These are phyloP conservation scores for Catostylus mosaicus DNA, from an alignment of 30 jellyfish, hydroid and myxozoan species.

Conservation along the genomic window DNA sequence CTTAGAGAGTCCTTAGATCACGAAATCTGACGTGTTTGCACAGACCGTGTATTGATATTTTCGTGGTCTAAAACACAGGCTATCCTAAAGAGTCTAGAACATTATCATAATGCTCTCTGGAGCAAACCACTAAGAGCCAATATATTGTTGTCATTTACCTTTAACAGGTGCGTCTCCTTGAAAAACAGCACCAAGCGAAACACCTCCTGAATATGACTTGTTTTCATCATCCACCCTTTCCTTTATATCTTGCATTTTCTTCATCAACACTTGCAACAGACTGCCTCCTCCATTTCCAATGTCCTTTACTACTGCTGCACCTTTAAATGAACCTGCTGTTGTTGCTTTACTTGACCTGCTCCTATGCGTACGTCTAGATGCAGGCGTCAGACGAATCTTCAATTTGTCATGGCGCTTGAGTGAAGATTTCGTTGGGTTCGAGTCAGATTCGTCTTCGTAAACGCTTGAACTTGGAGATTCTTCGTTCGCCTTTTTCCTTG, in stretches of 20 bases:
- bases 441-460: background rate
- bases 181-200: slow-evolving; percentile 57
- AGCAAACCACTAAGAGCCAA: too few species aligned
- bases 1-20: too few species aligned
- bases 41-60: too few species aligned
- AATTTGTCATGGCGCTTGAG: background rate
- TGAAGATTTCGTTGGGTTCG: slow-evolving; percentile 28
- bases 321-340: background rate
- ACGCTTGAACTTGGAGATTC: slow-evolving; percentile 7
- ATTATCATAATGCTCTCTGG: too few species aligned
- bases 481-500: background rate
- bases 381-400: slow-evolving; percentile 19
- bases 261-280: slow-evolving; percentile 35
- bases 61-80: too few species aligned
- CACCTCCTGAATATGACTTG: slow-evolving; percentile 49
- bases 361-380: slow-evolving; percentile 3
- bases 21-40: too few species aligned
- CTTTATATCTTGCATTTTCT: slow-evolving; percentile 35
- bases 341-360: background rate
- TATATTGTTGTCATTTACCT: too few species aligned
- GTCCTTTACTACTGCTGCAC: slow-evolving; percentile 29
- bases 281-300: slow-evolving; percentile 7
- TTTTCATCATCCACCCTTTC: slow-evolving; percentile 29
- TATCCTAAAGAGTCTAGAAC: too few species aligned
- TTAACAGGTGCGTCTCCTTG: slow-evolving; percentile 48